Evolutionary conservation across 2,888 invertebrate genomes (phyloP).

Genomic region (Lasioglossum leucozonium): DNA sequence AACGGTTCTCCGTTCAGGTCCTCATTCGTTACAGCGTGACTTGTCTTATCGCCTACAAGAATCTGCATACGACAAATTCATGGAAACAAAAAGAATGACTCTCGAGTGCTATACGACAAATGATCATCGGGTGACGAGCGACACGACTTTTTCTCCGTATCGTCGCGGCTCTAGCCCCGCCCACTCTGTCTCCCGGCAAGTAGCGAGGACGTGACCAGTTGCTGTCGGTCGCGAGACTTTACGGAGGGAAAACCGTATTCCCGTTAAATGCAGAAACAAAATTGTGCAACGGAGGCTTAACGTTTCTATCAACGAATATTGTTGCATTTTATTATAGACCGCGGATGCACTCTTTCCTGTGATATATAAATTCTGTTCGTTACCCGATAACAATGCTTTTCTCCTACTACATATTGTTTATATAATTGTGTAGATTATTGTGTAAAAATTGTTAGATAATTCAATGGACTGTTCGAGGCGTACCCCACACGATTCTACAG

Average conservation of each 20-base stretch:
- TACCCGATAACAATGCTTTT: conserved; percentile 29
- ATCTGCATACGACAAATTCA: neutral
- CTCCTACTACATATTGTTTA: conserved; percentile 15
- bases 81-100: conserved; percentile 10
- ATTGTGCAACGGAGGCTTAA: conserved; percentile 15
- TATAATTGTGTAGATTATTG: conserved; percentile 42
- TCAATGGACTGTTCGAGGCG: conserved; percentile 54
- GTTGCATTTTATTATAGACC: neutral
- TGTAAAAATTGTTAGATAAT: conserved; percentile 58
- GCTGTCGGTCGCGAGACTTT: neutral
- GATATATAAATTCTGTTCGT: conserved; percentile 29
- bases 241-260: neutral
- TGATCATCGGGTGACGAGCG: conserved; percentile 21
- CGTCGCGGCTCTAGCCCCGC: neutral
- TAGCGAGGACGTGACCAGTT: neutral
- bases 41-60: neutral
- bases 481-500: conserved; percentile 25
- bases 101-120: neutral
- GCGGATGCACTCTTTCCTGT: neutral
- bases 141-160: neutral
- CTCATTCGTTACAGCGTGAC: conserved; percentile 6
- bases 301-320: neutral
- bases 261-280: neutral
- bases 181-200: neutral
- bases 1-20: neutral